These are phyloP conservation scores for Trinectes maculatus DNA, from an alignment of 2,113 vertebrate species.

Conservation along the genomic window DNA sequence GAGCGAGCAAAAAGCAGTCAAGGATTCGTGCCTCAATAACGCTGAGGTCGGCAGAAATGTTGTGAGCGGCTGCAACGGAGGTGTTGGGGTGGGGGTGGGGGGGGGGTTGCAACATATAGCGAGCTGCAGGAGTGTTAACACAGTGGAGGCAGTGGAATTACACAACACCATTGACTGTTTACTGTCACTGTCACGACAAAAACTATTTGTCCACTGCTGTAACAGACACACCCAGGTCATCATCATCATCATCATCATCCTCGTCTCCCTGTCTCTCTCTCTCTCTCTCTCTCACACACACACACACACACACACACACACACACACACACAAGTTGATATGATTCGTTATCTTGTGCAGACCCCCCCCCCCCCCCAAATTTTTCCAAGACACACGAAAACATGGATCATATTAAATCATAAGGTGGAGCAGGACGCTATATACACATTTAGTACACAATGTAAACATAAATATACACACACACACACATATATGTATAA, in stretches of 20 bases:
- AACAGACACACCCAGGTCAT: conserved; percentile 31
- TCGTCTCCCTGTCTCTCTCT: not conserved
- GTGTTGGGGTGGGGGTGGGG: not conserved
- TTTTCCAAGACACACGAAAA: conserved; percentile 6
- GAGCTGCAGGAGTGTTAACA: conserved; percentile 16
- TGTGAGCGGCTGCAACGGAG: conserved; percentile 4
- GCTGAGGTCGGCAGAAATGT: conserved; percentile 66
- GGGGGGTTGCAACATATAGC: not conserved
- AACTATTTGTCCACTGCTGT: conserved; percentile 30
- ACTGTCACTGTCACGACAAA: conserved; percentile 26
- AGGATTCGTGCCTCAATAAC: conserved; percentile 40
- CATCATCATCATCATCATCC: conserved; percentile 9
- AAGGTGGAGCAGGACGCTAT: not conserved
- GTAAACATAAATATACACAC: no score
- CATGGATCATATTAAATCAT: not conserved
- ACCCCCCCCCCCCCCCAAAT: no score
- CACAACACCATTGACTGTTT: conserved; percentile 19
- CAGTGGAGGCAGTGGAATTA: conserved; percentile 10
- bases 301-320: not conserved
- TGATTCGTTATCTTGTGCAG: not conserved
- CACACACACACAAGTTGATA: conserved; percentile 1
- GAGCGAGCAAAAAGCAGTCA: conserved; percentile 65
- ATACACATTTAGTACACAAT: no score
- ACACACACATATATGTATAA: no score
- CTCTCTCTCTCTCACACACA: not conserved